Evolutionary conservation across 2,797 vertebrate genomes (phyloP).

Genomic region (Discoglossus pictus): DNA sequence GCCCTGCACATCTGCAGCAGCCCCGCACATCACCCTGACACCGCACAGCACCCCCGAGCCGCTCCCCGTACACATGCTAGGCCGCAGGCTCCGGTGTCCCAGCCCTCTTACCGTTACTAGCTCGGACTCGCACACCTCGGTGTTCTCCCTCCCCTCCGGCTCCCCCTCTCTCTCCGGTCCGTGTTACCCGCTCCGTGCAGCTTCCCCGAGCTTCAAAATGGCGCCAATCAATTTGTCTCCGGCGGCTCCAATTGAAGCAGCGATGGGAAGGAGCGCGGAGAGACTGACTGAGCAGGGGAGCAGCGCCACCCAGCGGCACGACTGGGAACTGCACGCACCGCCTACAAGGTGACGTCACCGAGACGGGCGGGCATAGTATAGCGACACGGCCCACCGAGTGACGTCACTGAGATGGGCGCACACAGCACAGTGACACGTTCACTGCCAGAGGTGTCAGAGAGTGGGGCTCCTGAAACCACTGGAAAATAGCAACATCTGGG

Average conservation of each 20-base stretch:
- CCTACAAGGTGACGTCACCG: slow-evolving; percentile 2
- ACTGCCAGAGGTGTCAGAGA: background rate
- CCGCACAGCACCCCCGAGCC: background rate
- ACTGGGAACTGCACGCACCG: background rate
- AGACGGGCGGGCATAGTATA: no score
- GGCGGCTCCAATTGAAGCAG: slow-evolving; percentile 73
- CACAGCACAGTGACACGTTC: no score
- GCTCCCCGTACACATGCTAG: background rate
- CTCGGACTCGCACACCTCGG: slow-evolving; percentile 58
- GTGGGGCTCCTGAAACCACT: no score
- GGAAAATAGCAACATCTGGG: no score
- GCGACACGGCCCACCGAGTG: background rate
- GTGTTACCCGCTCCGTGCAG: slow-evolving; percentile 74
- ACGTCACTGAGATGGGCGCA: background rate
- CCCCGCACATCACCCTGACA: slow-evolving; percentile 6
- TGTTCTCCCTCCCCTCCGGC: slow-evolving; percentile 61
- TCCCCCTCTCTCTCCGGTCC: slow-evolving; percentile 69
- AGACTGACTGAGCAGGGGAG: slow-evolving; percentile 42
- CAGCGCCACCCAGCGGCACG: slow-evolving; percentile 65
- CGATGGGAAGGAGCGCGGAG: slow-evolving; percentile 48
- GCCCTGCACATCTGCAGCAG: background rate
- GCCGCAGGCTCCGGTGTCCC: slow-evolving; percentile 17
- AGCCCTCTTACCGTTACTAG: slow-evolving; percentile 58
- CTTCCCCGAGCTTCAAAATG: slow-evolving; percentile 93
- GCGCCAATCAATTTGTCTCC: slow-evolving; percentile 90